Conservation (phyloP, 2,113 vertebrate species). For the Columba janthina region DNA sequence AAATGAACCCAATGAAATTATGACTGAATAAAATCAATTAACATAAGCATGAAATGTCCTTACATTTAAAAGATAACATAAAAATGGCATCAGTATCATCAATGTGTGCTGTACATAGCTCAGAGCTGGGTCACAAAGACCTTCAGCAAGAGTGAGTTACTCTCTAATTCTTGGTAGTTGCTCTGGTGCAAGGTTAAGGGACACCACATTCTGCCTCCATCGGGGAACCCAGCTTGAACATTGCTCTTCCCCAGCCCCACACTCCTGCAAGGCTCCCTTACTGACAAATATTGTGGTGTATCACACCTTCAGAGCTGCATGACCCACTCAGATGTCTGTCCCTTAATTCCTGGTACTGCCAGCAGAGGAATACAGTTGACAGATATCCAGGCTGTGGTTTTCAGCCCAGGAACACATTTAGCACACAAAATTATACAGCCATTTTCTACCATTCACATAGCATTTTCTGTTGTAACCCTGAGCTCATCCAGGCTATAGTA, state of each 20-base stretch:
- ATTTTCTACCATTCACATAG: not conserved
- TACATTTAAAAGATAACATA: not conserved
- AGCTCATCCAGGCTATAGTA: not conserved
- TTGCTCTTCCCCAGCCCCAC: not conserved
- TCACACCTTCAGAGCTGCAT: not conserved
- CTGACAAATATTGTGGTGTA: not conserved
- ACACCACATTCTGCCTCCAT: not conserved
- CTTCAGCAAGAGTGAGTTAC: not conserved
- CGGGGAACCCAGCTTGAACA: not conserved
- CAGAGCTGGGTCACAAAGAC: not conserved
- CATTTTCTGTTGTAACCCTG: not conserved
- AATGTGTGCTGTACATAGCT: not conserved
- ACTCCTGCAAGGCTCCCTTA: not conserved
- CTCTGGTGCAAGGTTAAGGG: not conserved
- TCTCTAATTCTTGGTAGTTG: not conserved
- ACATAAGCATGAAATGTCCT: not conserved
- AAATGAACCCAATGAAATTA: not conserved
- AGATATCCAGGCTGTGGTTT: not conserved
- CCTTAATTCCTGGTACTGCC: not conserved
- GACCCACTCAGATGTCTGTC: not conserved
- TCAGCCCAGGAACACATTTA: fast-evolving
- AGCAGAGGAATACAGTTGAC: not conserved
- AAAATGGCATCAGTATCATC: not conserved
- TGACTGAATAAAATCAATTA: not conserved
- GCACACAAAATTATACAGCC: not conserved